Conservation (phyloP, 2,888 invertebrate species). For the Abrostola tripartita region DNA sequence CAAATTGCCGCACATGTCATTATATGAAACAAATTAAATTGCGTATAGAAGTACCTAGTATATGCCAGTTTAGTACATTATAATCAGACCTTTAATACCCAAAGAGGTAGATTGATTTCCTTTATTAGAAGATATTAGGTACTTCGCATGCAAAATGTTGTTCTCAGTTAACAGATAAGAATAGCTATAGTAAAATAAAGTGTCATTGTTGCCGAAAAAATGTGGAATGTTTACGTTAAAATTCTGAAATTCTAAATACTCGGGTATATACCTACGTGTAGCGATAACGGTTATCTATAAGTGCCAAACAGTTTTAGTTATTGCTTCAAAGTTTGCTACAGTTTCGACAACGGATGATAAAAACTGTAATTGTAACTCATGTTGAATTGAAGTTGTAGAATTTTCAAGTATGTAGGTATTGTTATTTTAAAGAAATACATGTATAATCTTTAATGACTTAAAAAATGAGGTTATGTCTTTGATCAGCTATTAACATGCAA, state of each 20-base stretch:
- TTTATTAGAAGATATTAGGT: too few relatives aligned
- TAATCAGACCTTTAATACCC: neutral
- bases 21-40: slow-evolving; percentile 17
- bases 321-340: slow-evolving; percentile 57
- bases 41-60: neutral
- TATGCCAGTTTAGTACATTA: slow-evolving; percentile 8
- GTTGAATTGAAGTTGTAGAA: slow-evolving; percentile 24
- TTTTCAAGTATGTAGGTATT: too few relatives aligned
- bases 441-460: too few relatives aligned
- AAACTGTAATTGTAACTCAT: slow-evolving; percentile 37
- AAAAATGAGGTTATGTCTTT: too few relatives aligned
- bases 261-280: slow-evolving; percentile 32
- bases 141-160: too few relatives aligned
- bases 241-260: slow-evolving; percentile 5
- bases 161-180: neutral
- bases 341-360: slow-evolving; percentile 56
- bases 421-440: too few relatives aligned
- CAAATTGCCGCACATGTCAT: slow-evolving; percentile 25
- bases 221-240: neutral
- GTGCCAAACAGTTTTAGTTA: slow-evolving; percentile 55
- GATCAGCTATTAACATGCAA: too few relatives aligned
- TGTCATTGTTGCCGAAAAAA: neutral
- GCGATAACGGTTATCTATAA: slow-evolving; percentile 62
- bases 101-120: too few relatives aligned
- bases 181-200: too few relatives aligned